Base-by-base conservation (phyloP, 2,888 invertebrate genomes). In the Elysia crispata region DNA sequence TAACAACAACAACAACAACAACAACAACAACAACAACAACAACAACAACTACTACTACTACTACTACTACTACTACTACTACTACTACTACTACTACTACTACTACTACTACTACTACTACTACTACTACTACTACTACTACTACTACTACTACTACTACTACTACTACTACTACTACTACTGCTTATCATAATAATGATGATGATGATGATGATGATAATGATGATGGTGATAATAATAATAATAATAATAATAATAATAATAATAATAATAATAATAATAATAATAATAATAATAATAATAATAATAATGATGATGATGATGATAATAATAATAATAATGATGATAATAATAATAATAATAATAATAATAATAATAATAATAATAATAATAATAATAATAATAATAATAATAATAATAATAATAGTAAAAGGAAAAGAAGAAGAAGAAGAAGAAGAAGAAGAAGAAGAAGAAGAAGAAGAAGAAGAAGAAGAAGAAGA, bases 131-230 rank as follows among this genome's bases (percentile, higher is more conserved):
- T 23, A 64, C 64, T 23, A 20, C 64, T 23, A 64, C 64, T 23
- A 20, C 64, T 23, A 64, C 64, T 15, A 13, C 54, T 20, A 23
- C 23, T 64, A 64, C 23, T 64, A 20, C 64, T 64, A 23, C 23
- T 23, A 23, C 23, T 15, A 20, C 64, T 20, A n/a, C n/a, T n/a
- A n/a, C n/a, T n/a, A n/a, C n/a, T n/a, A n/a, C n/a, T n/a, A n/a
- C n/a, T n/a, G n/a, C 13, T 23, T 64, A 23, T 23, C 13, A 64
- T 23, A 20, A n/a, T 15, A 54, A 50, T 11, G 54, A 73, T 73
- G 73, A 73, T 73, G 73, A 73, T 73, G 31, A 73, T 73, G 57
- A 73, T 50, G 57, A 73, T 73, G 57, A 50, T 73, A 28, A 73
- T 73, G 57, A 50, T 73, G 73, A 73, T 73, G 57, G 50, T 73